Base-by-base conservation (phyloP, 2,113 vertebrate genomes). In the Thinocorus orbignyianus region DNA sequence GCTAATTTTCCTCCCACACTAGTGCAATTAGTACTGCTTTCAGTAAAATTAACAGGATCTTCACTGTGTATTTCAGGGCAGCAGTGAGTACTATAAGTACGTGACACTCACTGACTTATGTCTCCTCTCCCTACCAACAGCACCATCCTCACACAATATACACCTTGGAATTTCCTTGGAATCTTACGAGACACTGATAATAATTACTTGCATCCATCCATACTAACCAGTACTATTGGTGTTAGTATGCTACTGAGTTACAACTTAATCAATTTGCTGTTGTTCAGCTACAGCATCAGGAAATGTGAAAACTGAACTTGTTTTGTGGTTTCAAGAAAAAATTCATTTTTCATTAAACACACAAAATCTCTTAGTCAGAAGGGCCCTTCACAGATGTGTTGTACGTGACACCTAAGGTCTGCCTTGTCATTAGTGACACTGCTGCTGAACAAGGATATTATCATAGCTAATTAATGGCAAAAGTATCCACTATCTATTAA, bases 41-140 rank as follows among this genome's bases (percentile, higher is more conserved):
- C 71, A 90, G 85, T 94, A 91, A 88, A 92, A 91, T 69, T 48
- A 94, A 72, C 39, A 88, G 58, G 79, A 93, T 58, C 49, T 74
- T 81, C 42, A 42, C 42, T 31, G 48, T 65, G 17, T 64, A 68
- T 72, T 82, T 92, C 49, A 94, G 61, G 30, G 33, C 35, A 93
- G 13, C 52, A 80, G 18, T 8, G 48, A 74, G 39, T 17, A 51
- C 39, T 13, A 31, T 46, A 19, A 33, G 52, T n/a, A 46, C 33
- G 22, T 1, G 33, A 60, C 70, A 71, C 65, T 52, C 39, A 3
- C 24, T 22, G 69, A 20, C 51, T 18, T 11, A 33, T 0, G 0
- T 37, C 48, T 88, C 61, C 46, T 57, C 42, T 83, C 24, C 33
- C 57, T 82, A 72, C 20, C 30, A 87, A 18, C 16, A 68, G 46